Evolutionary conservation across 2,797 vertebrate species (phyloP), one percentile per base, ranked within the genome.

Genomic region (Agapornis canus): DNA sequence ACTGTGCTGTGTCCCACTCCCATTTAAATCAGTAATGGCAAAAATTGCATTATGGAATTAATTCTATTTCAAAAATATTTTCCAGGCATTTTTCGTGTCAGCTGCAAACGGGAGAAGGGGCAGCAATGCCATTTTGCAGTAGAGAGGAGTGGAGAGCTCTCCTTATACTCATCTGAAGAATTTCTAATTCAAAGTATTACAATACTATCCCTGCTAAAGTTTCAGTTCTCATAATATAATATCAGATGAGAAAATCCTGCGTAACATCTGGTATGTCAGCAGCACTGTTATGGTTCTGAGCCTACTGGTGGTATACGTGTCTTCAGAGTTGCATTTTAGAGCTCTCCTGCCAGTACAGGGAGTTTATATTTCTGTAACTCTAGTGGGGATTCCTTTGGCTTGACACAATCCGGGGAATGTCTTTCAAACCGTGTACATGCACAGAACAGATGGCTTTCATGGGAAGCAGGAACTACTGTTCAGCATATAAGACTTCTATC

Each of bases 331-430:
- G 57, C 68, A 63, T 85, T 96, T 91, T 31, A 90, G 76, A 23
- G 8, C 70, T 75, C 81, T 92, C 57, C 76, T 86, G 73, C 91
- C 87, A 85, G 71, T 40, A 56, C 70, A 83, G 87, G 89, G 47
- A 90, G 65, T 95, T 96, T 91, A 52, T 86, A 85, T 96, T 96
- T 96, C 94, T 95, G 94, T 96, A 96, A 96, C 89, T 95, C 85
- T 90, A 96, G 94, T 68, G 92, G 94, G 86, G 93, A 96, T 95
- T 95, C 89, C 79, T 97, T 97, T 94, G 94, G 92, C 95, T 96
- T 97, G 93, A 93, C 91, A 93, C 86, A 92, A 88, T 95, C 84
- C 92, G 21, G 71, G 86, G 95, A 96, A 95, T 95, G 94, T 86
- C 93, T 92, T 97, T 96, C 90, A 96, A 96, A 95, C 69, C 59